Conservation (phyloP, 2,888 invertebrate species). For the Nymphalis polychloros region DNA sequence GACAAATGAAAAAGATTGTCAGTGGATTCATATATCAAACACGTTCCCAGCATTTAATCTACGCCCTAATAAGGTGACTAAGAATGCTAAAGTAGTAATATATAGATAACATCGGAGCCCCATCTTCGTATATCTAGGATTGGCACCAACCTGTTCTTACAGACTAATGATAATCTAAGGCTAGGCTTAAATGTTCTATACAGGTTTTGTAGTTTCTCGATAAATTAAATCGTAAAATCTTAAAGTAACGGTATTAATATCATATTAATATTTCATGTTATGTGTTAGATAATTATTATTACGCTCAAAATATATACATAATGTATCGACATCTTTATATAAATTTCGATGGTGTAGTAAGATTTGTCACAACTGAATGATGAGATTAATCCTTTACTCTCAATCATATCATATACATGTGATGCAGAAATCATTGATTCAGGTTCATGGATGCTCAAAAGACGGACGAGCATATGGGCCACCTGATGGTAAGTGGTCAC, state of each 20-base stretch:
- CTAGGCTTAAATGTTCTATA: not conserved
- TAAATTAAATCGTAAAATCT: not conserved
- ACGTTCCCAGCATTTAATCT: constrained; percentile 2
- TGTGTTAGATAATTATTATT: too few relatives aligned
- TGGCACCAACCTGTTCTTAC: constrained; percentile 6
- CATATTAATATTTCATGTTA: too few relatives aligned
- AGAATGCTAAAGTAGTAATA: constrained; percentile 1
- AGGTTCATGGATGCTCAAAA: too few relatives aligned
- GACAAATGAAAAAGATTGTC: constrained; percentile 7
- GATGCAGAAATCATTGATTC: too few relatives aligned
- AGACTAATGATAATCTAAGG: not conserved
- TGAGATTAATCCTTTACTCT: too few relatives aligned
- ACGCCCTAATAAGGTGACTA: not conserved
- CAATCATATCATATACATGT: too few relatives aligned
- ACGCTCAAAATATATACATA: too few relatives aligned
- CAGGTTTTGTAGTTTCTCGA: not conserved
- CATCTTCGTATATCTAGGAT: constrained; percentile 7
- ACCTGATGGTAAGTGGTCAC: too few relatives aligned
- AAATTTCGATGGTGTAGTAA: too few relatives aligned
- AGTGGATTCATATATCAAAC: not conserved
- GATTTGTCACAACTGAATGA: too few relatives aligned
- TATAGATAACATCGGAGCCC: constrained; percentile 1
- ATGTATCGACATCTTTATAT: too few relatives aligned
- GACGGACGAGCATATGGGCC: too few relatives aligned
- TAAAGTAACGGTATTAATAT: not conserved